These are phyloP conservation scores for Horisme vitalbata DNA, from an alignment of 2,888 invertebrate species.

Conservation along the genomic window DNA sequence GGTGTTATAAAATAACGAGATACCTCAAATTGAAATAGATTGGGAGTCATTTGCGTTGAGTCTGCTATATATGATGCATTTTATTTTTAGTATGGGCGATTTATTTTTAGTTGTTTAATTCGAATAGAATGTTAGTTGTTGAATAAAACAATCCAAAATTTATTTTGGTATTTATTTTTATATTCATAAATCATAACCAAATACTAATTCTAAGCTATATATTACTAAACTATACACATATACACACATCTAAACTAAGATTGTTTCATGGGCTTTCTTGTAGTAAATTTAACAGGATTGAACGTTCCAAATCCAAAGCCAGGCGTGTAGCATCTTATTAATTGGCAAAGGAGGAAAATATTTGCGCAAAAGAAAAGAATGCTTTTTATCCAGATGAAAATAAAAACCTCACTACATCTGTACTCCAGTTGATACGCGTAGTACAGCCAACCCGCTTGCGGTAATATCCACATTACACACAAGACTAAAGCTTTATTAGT, in stretches of 20 bases:
- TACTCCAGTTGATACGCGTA: slow-evolving; percentile 97
- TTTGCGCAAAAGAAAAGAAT: slow-evolving; percentile 93
- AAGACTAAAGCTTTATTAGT: slow-evolving; percentile 75
- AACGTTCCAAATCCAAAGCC: slow-evolving; percentile 57
- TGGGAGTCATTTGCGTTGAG: slow-evolving; percentile 15
- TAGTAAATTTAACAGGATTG: slow-evolving; percentile 10
- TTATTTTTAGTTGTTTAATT: slow-evolving; percentile 48
- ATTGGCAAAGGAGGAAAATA: slow-evolving; percentile 85
- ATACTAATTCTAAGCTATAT: slow-evolving; percentile 26
- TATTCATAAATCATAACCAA: slow-evolving; percentile 29
- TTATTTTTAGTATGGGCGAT: slow-evolving; percentile 49
- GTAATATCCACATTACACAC: slow-evolving; percentile 84
- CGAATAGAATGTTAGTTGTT: slow-evolving; percentile 54
- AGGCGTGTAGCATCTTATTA: slow-evolving; percentile 72
- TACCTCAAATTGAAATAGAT: slow-evolving; percentile 25
- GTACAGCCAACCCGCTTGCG: slow-evolving; percentile 93
- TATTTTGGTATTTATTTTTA: slow-evolving; percentile 28
- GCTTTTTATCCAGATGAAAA: slow-evolving; percentile 92
- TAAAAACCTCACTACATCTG: slow-evolving; percentile 90
- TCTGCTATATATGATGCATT: slow-evolving; percentile 40
- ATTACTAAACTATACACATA: slow-evolving; percentile 34
- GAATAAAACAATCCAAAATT: slow-evolving; percentile 54
- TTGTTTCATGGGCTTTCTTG: slow-evolving; percentile 5
- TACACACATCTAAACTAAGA: slow-evolving; percentile 13
- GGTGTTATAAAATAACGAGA: slow-evolving; percentile 21